phyloP scores from a whole-genome alignment of 2,797 vertebrate genomes.

The Picus viridis region DNA sequence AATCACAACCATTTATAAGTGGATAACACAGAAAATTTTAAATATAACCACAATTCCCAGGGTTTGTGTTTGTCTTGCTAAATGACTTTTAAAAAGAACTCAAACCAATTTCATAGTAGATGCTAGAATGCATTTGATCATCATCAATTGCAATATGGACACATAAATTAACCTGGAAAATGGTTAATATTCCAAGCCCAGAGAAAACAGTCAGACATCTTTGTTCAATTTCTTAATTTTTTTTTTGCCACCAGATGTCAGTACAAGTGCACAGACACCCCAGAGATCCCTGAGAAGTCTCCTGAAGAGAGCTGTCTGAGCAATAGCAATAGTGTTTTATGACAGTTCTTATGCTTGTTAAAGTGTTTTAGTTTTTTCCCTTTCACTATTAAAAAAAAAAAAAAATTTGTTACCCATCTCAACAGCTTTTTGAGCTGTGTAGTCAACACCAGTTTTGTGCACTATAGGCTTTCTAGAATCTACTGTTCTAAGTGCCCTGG shows the following conservation, averaged over 20 bases:
- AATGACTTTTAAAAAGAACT: background rate
- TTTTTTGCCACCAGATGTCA: slow-evolving; percentile 59
- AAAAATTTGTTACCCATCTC: background rate
- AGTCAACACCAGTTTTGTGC: background rate
- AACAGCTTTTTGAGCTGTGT: background rate
- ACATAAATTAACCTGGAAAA: background rate
- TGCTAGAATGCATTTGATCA: background rate
- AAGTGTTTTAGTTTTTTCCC: background rate
- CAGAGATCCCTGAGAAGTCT: background rate
- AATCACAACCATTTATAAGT: background rate
- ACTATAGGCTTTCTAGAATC: background rate
- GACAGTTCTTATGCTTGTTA: background rate
- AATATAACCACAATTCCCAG: background rate
- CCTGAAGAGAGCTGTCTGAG: background rate
- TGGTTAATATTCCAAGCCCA: background rate
- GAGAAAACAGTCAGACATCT: slow-evolving; percentile 17
- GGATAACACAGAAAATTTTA: background rate
- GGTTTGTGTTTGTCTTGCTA: background rate
- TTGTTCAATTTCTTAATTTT: background rate
- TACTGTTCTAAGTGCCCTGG: background rate
- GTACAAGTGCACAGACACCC: background rate
- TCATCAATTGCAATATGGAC: background rate
- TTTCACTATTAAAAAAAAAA: accelerated
- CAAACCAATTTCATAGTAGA: background rate
- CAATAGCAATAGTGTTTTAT: background rate